Conservation (phyloP, 2,797 vertebrate genomes). For the Sorex maritimensis region DNA sequence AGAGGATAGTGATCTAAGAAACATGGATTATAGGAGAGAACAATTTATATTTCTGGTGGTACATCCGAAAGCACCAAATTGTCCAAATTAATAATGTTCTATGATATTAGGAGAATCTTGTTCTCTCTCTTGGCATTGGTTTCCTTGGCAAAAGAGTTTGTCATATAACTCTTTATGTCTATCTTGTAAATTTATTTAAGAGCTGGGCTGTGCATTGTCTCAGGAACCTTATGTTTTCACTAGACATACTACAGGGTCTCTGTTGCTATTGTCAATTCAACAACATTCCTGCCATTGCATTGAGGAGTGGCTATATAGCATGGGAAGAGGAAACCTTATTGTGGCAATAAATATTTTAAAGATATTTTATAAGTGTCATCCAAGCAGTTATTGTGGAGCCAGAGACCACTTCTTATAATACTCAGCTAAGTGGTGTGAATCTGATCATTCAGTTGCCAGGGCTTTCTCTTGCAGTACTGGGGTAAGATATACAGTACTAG, state of each 20-base stretch:
- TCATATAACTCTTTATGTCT: neutral
- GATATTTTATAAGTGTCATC: too few relatives aligned
- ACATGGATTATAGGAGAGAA: neutral
- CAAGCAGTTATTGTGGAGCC: too few relatives aligned
- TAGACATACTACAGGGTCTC: neutral
- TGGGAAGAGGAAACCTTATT: too few relatives aligned
- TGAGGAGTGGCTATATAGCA: too few relatives aligned
- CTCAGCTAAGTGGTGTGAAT: too few relatives aligned
- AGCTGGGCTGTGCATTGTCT: neutral
- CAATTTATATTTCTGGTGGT: neutral
- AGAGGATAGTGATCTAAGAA: neutral
- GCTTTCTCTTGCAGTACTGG: too few relatives aligned
- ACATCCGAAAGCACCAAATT: conserved; percentile 11
- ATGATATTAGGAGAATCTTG: neutral
- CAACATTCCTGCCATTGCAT: neutral
- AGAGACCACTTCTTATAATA: too few relatives aligned
- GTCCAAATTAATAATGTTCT: too few relatives aligned
- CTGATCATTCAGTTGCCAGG: too few relatives aligned
- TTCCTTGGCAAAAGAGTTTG: neutral
- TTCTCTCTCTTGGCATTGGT: neutral
- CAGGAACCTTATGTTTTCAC: neutral
- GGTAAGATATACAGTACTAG: too few relatives aligned
- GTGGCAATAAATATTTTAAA: too few relatives aligned
- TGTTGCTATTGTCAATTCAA: neutral
- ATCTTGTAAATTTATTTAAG: neutral